These are phyloP conservation scores for Pyrocoelia pectoralis DNA, from an alignment of 2,888 invertebrate species.

Conservation along the genomic window DNA sequence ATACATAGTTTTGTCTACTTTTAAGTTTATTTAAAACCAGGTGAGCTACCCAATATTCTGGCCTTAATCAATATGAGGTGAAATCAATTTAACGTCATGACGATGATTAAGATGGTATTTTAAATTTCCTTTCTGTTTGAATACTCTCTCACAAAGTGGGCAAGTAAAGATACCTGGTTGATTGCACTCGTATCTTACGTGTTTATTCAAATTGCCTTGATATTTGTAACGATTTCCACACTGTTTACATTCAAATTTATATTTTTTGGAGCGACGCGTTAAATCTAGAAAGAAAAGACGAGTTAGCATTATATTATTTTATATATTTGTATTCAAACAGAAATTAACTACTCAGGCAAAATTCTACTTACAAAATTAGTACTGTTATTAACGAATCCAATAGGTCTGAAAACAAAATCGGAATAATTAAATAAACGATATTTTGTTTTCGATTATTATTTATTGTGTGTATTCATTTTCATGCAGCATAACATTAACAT, in stretches of 20 bases:
- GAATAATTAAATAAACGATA: no score
- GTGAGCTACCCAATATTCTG: neutral
- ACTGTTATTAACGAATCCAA: no score
- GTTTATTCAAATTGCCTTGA: constrained; percentile 75
- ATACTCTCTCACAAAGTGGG: constrained; percentile 53
- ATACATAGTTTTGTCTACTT: no score
- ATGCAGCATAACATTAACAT: no score
- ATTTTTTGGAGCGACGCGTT: neutral
- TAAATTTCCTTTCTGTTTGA: constrained; percentile 57
- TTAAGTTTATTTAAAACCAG: no score
- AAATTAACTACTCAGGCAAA: neutral
- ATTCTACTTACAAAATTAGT: neutral
- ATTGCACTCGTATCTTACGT: constrained; percentile 61
- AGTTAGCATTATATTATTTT: neutral
- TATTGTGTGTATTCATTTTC: no score
- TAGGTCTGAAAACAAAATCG: no score
- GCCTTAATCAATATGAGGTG: constrained; percentile 2
- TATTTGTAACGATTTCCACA: constrained; percentile 77
- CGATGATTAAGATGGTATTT: constrained; percentile 53
- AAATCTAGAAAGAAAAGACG: neutral
- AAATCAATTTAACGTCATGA: constrained; percentile 39
- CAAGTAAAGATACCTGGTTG: constrained; percentile 58
- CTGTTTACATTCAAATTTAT: constrained; percentile 60
- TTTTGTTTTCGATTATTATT: no score
- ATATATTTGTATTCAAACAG: neutral